Conservation (phyloP, 2,888 invertebrate species). For the Agriopis marginaria region DNA sequence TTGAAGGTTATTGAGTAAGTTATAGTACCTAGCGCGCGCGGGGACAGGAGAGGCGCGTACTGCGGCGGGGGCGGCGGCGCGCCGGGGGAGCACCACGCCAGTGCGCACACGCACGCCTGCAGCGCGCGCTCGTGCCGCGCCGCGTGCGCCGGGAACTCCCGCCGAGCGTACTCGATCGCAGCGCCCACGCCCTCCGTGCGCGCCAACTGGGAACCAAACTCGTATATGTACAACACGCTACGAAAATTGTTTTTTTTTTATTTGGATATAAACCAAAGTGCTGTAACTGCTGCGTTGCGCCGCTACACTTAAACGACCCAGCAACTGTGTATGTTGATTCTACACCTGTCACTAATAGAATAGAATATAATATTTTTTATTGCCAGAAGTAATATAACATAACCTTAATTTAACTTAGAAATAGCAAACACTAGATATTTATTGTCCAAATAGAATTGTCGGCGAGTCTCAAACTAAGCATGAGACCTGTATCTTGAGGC, state of each 20-base stretch:
- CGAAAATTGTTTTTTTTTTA: too few relatives aligned
- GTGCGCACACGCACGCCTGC: constrained; percentile 79
- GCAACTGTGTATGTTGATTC: too few relatives aligned
- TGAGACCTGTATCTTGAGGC: too few relatives aligned
- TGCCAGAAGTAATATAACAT: too few relatives aligned
- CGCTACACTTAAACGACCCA: constrained; percentile 92
- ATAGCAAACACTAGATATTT: too few relatives aligned
- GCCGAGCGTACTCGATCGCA: constrained; percentile 94
- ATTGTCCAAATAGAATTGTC: too few relatives aligned
- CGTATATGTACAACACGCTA: too few relatives aligned
- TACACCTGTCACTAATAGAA: too few relatives aligned
- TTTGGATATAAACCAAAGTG: constrained; percentile 53
- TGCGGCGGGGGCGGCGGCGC: constrained; percentile 52
- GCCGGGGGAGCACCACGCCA: constrained; percentile 74
- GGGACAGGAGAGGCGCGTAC: constrained; percentile 1
- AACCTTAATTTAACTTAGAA: too few relatives aligned
- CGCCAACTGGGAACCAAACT: constrained; percentile 59
- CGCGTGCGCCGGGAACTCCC: constrained; percentile 90
- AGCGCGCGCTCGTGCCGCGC: constrained; percentile 78
- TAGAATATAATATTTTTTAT: too few relatives aligned
- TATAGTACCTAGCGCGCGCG: constrained; percentile 1
- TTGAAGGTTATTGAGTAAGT: too few relatives aligned
- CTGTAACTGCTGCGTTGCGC: constrained; percentile 90
- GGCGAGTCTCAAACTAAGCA: too few relatives aligned
- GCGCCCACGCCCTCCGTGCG: constrained; percentile 89